These are phyloP conservation scores for Hemiprocne comata DNA, from an alignment of 2,113 vertebrate species.

Conservation along the genomic window DNA sequence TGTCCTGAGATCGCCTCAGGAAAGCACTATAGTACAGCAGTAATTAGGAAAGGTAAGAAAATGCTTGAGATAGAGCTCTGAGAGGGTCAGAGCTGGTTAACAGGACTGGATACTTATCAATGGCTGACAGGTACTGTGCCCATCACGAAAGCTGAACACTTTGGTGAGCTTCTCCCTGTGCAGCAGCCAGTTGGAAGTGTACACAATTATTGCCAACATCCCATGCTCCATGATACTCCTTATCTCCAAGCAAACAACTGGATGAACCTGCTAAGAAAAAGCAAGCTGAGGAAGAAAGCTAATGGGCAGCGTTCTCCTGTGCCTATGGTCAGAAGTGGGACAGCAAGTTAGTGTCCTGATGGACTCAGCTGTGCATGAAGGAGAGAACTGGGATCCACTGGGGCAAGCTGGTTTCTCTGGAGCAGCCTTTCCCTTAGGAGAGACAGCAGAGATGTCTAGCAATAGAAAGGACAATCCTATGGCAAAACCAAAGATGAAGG, in stretches of 20 bases:
- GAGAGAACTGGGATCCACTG: not conserved
- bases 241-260: not conserved
- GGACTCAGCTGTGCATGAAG: not conserved
- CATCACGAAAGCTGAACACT: not conserved
- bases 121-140: not conserved
- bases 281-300: not conserved
- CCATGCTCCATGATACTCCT: not conserved
- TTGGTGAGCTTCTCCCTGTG: not conserved
- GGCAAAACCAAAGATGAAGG: not conserved
- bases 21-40: not conserved
- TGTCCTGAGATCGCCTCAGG: not conserved
- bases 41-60: not conserved
- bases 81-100: fast-evolving
- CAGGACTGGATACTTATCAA: not conserved
- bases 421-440: not conserved
- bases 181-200: not conserved
- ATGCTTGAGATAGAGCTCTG: not conserved
- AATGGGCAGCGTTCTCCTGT: not conserved
- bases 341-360: not conserved
- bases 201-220: not conserved
- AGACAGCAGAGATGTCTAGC: not conserved
- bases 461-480: not conserved
- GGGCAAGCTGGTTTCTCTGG: not conserved
- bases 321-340: not conserved
- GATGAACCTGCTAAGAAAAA: not conserved